Evolutionary conservation across 2,797 vertebrate species (phyloP).

Genomic region (Zenarchopterus dispar): DNA sequence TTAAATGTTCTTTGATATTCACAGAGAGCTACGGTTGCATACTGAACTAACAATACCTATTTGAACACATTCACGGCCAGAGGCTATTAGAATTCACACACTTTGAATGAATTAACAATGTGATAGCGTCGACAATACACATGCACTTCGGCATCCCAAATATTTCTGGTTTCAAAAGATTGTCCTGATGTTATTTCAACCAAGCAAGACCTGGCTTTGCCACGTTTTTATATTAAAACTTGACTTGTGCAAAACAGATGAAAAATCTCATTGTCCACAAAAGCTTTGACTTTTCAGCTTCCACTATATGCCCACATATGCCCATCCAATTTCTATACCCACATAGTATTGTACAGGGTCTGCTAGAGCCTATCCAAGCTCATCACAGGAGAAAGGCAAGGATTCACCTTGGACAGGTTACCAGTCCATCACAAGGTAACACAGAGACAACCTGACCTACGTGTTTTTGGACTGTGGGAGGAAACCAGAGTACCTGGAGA

Average conservation of each 20-base stretch:
- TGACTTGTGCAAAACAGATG: not conserved
- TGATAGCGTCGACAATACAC: conserved; percentile 40
- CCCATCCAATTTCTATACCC: too few relatives aligned
- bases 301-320: too few relatives aligned
- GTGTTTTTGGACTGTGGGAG: too few relatives aligned
- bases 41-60: conserved; percentile 45
- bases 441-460: too few relatives aligned
- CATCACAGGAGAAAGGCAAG: too few relatives aligned
- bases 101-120: conserved; percentile 66
- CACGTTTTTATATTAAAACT: not conserved
- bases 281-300: not conserved
- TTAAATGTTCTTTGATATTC: conserved; percentile 37
- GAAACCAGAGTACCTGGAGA: too few relatives aligned
- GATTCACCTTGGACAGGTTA: too few relatives aligned
- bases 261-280: not conserved
- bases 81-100: conserved; percentile 62
- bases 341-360: too few relatives aligned
- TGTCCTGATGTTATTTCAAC: not conserved
- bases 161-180: conserved; percentile 13
- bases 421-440: too few relatives aligned
- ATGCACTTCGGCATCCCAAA: conserved; percentile 46
- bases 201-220: not conserved
- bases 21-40: conserved; percentile 22
- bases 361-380: too few relatives aligned
- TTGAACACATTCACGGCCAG: conserved; percentile 56